Percentiles rank a stretch among this genome's conserved stretches.
Evolutionary conservation across 2,888 invertebrate genomes (phyloP).

Genomic region (Caenorhabditis sp.): DNA sequence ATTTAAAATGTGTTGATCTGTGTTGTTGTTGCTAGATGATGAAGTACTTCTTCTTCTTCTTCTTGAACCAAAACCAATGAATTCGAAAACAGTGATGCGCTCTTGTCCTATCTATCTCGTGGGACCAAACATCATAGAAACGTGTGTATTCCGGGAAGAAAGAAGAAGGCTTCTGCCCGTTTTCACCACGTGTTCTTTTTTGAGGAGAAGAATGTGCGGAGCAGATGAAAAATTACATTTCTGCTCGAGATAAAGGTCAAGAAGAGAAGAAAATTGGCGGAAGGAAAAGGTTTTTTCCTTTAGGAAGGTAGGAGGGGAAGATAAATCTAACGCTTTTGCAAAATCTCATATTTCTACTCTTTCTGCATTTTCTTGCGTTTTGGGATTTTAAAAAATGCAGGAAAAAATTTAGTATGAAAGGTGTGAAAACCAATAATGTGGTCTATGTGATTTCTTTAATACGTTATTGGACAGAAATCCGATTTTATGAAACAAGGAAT

Average conservation of each 20-base stretch:
- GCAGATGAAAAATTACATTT: constrained; percentile 40
- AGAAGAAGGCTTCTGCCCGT: neutral
- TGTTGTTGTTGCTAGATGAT: constrained; percentile 23
- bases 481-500: too few relatives aligned
- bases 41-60: constrained; percentile 14
- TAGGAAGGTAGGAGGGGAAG: neutral
- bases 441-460: too few relatives aligned
- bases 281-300: neutral
- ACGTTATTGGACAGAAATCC: too few relatives aligned
- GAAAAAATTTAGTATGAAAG: neutral
- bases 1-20: constrained; percentile 32
- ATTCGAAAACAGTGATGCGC: constrained; percentile 55
- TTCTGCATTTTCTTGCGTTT: too few relatives aligned
- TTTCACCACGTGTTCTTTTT: constrained; percentile 56
- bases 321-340: constrained; percentile 15
- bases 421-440: constrained; percentile 2
- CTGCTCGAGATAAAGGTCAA: neutral
- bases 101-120: constrained; percentile 33
- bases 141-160: constrained; percentile 4
- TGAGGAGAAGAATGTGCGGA: neutral
- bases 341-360: constrained; percentile 7
- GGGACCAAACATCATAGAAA: constrained; percentile 44
- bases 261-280: neutral
- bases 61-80: constrained; percentile 40
- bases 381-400: neutral